A percentile compares a stretch with the other conserved stretches of the same genome.
Evolutionary conservation across 1,140 invertebrate species (phyloP).

Genomic region (Pomacea maculata): DNA sequence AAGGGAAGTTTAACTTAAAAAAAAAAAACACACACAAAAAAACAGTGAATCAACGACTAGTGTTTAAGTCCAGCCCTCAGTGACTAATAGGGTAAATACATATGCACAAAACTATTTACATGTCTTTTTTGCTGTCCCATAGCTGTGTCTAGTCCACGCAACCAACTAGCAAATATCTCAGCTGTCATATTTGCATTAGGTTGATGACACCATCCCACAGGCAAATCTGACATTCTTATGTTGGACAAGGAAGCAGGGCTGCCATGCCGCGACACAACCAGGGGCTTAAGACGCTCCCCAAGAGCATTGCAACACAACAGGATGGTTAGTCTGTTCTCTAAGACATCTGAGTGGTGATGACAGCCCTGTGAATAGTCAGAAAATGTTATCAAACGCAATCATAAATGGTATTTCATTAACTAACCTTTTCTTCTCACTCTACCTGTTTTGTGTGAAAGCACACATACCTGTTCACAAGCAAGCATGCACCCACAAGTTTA

Average conservation of each 20-base stretch:
- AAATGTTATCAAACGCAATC: no score
- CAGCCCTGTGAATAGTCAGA: background rate
- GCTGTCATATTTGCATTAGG: conserved; percentile 17
- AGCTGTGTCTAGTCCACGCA: conserved; percentile 16
- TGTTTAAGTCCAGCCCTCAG: background rate
- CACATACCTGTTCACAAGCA: background rate
- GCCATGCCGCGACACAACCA: conserved; percentile 16
- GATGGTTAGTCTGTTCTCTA: conserved; percentile 16
- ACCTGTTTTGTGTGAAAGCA: background rate
- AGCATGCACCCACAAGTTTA: background rate
- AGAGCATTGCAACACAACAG: conserved; percentile 24
- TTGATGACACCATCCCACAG: conserved; percentile 22
- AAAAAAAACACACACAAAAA: no score
- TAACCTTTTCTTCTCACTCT: no score
- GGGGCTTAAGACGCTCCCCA: conserved; percentile 24
- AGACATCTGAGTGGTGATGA: conserved; percentile 10
- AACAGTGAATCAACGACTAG: background rate
- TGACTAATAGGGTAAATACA: background rate
- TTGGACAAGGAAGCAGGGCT: background rate
- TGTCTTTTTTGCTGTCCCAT: conserved; percentile 26
- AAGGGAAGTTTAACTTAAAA: no score
- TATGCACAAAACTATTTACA: conserved; percentile 5
- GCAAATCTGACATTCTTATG: conserved; percentile 6
- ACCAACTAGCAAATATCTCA: conserved; percentile 24
- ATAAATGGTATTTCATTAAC: no score